Base-by-base conservation (phyloP, 2,888 invertebrate genomes). In the Morpho helenor region DNA sequence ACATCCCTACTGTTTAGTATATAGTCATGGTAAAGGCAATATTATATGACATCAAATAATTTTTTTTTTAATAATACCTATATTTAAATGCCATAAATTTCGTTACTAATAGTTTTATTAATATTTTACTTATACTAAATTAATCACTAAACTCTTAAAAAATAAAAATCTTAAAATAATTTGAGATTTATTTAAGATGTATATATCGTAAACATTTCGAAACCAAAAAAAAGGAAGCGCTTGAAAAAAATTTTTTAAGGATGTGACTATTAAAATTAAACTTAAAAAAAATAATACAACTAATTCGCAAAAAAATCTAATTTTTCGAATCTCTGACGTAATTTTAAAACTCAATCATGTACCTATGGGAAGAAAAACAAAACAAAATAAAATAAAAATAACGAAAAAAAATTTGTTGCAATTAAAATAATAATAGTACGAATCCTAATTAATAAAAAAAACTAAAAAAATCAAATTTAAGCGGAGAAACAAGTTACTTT, bases 261-360 rank as follows among this genome's bases (percentile, higher is more conserved):
- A 88, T 88, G 88, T 85, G 87, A 87, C 88, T 81, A 87, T 81
- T 76, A 71, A 70, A 66, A 66, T 51, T 64, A 67, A 69, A 65
- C 57, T 66, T 62, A 66, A 70, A 68, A 66, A 60, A 52, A 16
- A 16, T 16, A 1, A 42, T 9, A 56, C 59, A 57, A 51, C 46
- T 50, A 56, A 57, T 31, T 45, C 59, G 53, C 52, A 58, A 53
- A 31, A 45, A 9, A 41, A 41, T 7, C 16, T 2, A 53, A 41
- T 46, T 22, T 41, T 9, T 41, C 10, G 22, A 22, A 46, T 16
- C 45, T 44, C 16, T 16, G 45, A 42, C 50, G 51, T 46, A 59
- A 57, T 57, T 66, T 76, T 76, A 87, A 80, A 87, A 88, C 71
- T 88, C 87, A 75, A 89, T 79, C 90, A 88, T 87, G 89, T 87